Base-by-base conservation (phyloP, 2,797 vertebrate genomes). In the Spinus olivaceus region DNA sequence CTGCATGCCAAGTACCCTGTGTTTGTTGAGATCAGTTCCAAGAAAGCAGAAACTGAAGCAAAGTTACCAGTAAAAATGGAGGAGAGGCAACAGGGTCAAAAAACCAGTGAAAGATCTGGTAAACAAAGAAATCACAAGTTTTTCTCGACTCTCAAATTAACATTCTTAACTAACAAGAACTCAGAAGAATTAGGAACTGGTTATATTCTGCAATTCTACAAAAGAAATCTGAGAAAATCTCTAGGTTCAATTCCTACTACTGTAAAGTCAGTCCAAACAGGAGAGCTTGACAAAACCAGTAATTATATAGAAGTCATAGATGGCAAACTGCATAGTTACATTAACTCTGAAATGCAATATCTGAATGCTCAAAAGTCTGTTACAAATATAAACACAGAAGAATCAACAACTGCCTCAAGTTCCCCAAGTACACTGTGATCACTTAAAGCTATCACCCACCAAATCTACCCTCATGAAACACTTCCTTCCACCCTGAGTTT, bases 401-500 rank as follows among this genome's bases (percentile, higher is more conserved):
- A 94, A 28, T 60, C 39, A 69, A 64, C 18, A 76, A 56, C 19
- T 69, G 32, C 33, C 32, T 59, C 66, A 32, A 3, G 19, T n/a
- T 35, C 21, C 24, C 41, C 4, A 4, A 15, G 21, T 13, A 79
- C 11, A 70, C 16, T 46, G n/a, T 32, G n/a, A 72, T 46, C 56
- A 66, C 53, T 56, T 42, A 33, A 42, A 33, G 22, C 53, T 46
- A 72, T 46, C 72, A 60, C 33, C 8, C 46, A 85, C 22, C 60
- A 93, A 56, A 86, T 35, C 61, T 35, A 87, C 51, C 24, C 74
- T 72, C 80, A 63, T 10, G 71, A 95, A 96, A 93, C 28, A 39
- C 39, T 92, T 95, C 94, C 88, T 92, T 93, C 74, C 88, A 77
- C 42, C 14, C 16, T 1, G 1, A 73, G 27, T 95, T 95, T 95